Evolutionary conservation across 23 tunicate genomes (phyloP), one percentile per base, ranked within the genome.

Genomic region (Styela plicata): DNA sequence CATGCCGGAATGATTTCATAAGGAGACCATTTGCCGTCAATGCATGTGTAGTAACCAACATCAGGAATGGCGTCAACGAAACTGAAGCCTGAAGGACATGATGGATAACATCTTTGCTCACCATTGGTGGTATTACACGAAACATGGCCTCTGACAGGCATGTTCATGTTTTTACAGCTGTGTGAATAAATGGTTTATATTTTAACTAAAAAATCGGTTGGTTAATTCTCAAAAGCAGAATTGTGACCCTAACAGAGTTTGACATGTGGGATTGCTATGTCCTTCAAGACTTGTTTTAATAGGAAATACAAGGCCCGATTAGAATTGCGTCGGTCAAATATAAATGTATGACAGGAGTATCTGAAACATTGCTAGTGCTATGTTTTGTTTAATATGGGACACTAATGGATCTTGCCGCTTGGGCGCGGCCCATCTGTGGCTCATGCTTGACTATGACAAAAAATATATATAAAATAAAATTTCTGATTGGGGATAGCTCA

Each of bases 61-160:
- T 19, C 53, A 24, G 95, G 95, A 69, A 89, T 82, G 7, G 81
- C 74, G 31, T 85, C 80, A 22, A 91, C 89, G 73, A 89, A 94
- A 53, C 79, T 79, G 63, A 89, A 94, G 13, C 95, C 95, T 70
- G 80, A 67, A 66, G 99, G 99, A 82, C 99, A 96, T n/a, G 81
- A 24, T 34, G 99, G 99, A 71, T 69, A 93, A 36, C 97, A 91
- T 21, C 96, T 69, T 34, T 91, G 99, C 57, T 93, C 93, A 19
- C 87, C 94, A 57, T 96, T 89, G 22, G 96, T 96, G 67, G 91
- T 94, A 68, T 93, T 91, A 83, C 97, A 91, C 3, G 94, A 89
- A 52, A 96, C 89, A 76, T 68, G 76, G 24, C 99, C 99, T 34
- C 84, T 87, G 24, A 91, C 94, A 28, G 99, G 99, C 17, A 90